A percentile compares a stretch with the other conserved stretches of the same genome.
phyloP scores from a whole-genome alignment of 1,140 invertebrate species.

The Mesaphorura yosii region DNA sequence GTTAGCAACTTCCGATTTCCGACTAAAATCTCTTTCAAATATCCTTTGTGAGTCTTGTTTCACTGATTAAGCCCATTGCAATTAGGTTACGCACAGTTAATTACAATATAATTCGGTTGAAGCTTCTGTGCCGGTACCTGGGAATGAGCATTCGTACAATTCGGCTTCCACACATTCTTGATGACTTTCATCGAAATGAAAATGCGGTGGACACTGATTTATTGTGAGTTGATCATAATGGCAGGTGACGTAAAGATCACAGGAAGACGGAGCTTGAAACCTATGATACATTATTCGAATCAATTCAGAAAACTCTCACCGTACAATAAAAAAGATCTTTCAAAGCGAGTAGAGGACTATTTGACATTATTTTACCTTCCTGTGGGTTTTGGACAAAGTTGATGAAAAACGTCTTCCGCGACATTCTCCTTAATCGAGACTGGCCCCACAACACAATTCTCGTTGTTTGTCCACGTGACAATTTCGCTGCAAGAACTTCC shows the following conservation, averaged over 20 bases:
- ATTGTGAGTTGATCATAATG: conserved; percentile 3
- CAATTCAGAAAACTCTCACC: no score
- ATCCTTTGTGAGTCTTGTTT: no score
- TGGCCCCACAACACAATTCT: conserved; percentile 12
- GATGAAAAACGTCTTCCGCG: not conserved
- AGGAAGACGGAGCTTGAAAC: not conserved
- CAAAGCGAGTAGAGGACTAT: no score
- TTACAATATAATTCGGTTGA: no score
- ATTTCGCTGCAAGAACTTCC: not conserved
- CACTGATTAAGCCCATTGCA: no score
- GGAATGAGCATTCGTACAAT: not conserved
- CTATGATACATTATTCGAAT: no score
- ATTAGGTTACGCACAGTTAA: no score
- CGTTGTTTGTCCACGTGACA: conserved; percentile 12
- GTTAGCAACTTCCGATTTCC: not conserved
- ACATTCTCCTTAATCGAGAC: not conserved
- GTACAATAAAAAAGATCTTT: no score
- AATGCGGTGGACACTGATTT: conserved; percentile 5
- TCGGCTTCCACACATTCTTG: not conserved
- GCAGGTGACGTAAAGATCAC: conserved; percentile 9
- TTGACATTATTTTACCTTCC: conserved; percentile 25
- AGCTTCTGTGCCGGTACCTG: no score
- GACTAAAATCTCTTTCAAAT: no score
- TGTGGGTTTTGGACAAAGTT: conserved; percentile 8
- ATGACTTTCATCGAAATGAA: conserved; percentile 1